Conservation (phyloP, 2,113 vertebrate species). For the Hypocryptadius cinnamomeus region DNA sequence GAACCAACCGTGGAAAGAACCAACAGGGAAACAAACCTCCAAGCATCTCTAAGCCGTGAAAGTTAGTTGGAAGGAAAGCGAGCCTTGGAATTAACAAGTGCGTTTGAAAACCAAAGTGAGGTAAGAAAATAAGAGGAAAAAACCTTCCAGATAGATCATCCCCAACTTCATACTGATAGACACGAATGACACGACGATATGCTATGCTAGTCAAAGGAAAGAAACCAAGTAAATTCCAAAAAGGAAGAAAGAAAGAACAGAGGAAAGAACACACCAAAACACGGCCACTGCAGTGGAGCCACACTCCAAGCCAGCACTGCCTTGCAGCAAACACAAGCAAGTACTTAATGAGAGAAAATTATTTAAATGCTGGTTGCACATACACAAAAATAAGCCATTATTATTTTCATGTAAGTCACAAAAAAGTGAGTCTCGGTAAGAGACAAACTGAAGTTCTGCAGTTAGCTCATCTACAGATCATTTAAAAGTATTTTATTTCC, state of each 20-base stretch:
- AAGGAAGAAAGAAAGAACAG: not conserved
- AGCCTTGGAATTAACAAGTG: slow-evolving; percentile 72
- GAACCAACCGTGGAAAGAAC: not conserved
- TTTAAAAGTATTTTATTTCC: not conserved
- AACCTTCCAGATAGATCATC: slow-evolving; percentile 99
- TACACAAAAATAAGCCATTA: not conserved
- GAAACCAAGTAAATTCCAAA: slow-evolving; percentile 74
- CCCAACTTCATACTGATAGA: slow-evolving; percentile 98
- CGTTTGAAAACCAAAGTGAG: slow-evolving; percentile 72
- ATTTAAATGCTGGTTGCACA: not conserved
- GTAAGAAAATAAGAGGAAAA: slow-evolving; percentile 77
- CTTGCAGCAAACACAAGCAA: not conserved
- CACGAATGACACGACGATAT: slow-evolving; percentile 93
- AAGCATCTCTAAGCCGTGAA: slow-evolving; percentile 65
- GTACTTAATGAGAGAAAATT: not conserved
- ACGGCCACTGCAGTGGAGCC: not conserved
- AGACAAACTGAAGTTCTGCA: not conserved
- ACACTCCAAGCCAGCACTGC: slow-evolving; percentile 37
- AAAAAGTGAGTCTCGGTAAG: not conserved
- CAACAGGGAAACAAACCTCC: slow-evolving; percentile 34
- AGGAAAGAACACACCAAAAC: slow-evolving; percentile 45
- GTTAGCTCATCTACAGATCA: not conserved
- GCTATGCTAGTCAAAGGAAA: slow-evolving; percentile 92
- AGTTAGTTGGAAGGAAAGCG: slow-evolving; percentile 79
- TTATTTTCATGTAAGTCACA: not conserved